Base-by-base conservation (phyloP, 1,140 invertebrate species). In the Drosophila orosa region DNA sequence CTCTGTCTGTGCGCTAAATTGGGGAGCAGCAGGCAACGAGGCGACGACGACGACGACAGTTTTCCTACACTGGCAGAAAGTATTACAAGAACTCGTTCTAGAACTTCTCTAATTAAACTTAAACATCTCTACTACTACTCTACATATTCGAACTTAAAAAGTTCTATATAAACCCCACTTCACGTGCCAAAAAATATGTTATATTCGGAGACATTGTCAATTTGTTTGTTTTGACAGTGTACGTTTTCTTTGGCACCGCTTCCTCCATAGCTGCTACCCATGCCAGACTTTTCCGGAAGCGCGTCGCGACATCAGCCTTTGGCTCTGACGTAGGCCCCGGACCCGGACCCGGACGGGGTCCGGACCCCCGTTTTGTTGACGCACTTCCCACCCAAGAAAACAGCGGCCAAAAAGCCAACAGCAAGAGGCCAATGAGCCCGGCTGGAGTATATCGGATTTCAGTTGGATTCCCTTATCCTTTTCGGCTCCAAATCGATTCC, bases 281-380 rank as follows among this genome's bases (percentile, higher is more conserved):
- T 74, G 63, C 67, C 80, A 87, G 85, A 89, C 84, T 89, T 90
- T 89, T 89, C 84, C 84, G 84, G 84, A 89, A 89, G 85, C 85
- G 68, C 77, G 84, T 71, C 84, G 84, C 84, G 84, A 89, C 84
- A 84, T 61, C 74, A 86, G 80, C 79, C 68, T 84, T 76, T 60
- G 80, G 65, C 78, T 83, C 83, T 82, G 80, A 83, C 82, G 83
- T 72, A 67, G 67, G 71, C 57, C 52, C 44, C 37, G 54, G 24
- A 33, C 63, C 40, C 40, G 40, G 33, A 19, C 42, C 42, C 35
- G 54, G 12, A 59, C 40, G 19, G 40, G 33, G 12, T 19, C 42
- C 35, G 54, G 12, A 59, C 48, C 48, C 29, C 13, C 29, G 5
- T 9, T 48, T 67, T 86, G 82, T 86, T 86, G 82, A 86, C 82